These are phyloP conservation scores for Brenthis hecate DNA, from an alignment of 2,888 invertebrate species.

Conservation along the genomic window DNA sequence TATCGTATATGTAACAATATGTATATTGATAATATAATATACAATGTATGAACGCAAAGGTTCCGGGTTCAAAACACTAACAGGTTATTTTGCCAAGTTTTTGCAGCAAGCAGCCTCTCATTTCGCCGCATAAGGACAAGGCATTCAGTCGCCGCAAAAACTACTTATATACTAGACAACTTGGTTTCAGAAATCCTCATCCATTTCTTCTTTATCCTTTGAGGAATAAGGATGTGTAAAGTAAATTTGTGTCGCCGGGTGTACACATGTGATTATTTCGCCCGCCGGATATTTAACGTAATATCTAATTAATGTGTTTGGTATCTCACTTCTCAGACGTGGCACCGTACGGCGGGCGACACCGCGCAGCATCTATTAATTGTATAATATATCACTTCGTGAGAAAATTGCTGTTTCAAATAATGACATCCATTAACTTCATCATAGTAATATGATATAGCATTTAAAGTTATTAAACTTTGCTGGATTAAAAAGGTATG, in stretches of 20 bases:
- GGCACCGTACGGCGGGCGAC: no score
- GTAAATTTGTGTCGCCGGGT: neutral
- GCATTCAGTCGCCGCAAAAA: constrained; percentile 43
- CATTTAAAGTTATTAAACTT: neutral
- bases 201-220: constrained; percentile 20
- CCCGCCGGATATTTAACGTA: constrained; percentile 23
- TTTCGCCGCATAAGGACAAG: constrained; percentile 42
- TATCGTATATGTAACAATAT: no score
- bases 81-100: constrained; percentile 43
- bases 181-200: constrained; percentile 22
- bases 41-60: constrained; percentile 13
- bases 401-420: constrained; percentile 1
- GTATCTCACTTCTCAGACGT: no score
- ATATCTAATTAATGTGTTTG: constrained; percentile 40
- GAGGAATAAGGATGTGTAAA: neutral
- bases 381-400: neutral
- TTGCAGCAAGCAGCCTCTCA: constrained; percentile 44
- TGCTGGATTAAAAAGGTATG: no score
- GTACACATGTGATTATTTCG: constrained; percentile 11
- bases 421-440: neutral
- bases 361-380: no score
- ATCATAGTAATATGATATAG: neutral
- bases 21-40: neutral
- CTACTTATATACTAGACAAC: constrained; percentile 29
- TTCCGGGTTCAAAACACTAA: constrained; percentile 37